Evolutionary conservation across 2,888 invertebrate species (phyloP), one percentile per base, ranked within the genome.

Genomic region (Helobdella robusta): DNA sequence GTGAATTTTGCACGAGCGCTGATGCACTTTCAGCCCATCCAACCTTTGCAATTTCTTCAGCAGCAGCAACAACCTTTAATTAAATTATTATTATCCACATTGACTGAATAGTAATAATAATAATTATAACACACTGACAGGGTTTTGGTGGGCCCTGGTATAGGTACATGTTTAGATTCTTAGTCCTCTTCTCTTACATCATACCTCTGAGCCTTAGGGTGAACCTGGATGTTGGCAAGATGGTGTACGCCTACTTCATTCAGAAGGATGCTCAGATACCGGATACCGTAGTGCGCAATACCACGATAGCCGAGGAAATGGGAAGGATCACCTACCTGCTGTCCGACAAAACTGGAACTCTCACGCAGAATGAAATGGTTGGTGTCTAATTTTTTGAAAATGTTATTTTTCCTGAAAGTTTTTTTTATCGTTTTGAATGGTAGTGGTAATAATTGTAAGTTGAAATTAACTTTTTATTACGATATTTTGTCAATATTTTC

Each of bases 221-320:
- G 0, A 99, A 99, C 82, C 83, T 98, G 72, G 98, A 98, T 76
- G 91, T 99, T 90, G 97, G 95, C 1, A 98, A 99, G 81, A 88
- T 89, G 0, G 93, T 89, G 77, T 99, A 97, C 80, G 91, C 97
- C 0, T 97, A 91, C 89, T 87, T 89, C 72, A 95, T 98, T 74
- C 91, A 93, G 75, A 84, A 89, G 66, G 98, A 99, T 81, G 86
- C 88, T 64, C 86, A 89, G 73, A 94, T 99, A 72, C 86, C 87
- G 69, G 94, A 91, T 30, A 94, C 95, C 0, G 91, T 94, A 11
- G 95, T 95, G 68, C 84, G 98, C 6, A 93, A 93, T 64, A 97
- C 95, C 2, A 99, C 97, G 2, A 98, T 98, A 72, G 94, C 98
- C 0, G 98, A 98, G 81, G 98, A 99, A 81, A 81, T 98, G 65